Conservation (phyloP, 2,113 vertebrate genomes). For the Orycteropus afer region DNA sequence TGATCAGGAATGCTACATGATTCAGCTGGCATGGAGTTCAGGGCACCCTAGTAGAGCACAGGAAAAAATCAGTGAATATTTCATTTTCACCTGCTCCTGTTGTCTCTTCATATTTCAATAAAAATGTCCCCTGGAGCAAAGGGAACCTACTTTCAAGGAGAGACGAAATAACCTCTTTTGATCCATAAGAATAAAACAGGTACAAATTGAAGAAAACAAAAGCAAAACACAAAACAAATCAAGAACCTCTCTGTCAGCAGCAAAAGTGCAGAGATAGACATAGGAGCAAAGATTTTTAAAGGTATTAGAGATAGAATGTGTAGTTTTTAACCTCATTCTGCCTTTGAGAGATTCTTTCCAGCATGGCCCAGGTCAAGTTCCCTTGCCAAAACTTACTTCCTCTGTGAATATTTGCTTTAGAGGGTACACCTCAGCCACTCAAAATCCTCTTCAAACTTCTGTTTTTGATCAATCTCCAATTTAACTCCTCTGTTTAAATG, state of each 20-base stretch:
- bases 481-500: not conserved
- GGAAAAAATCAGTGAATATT: constrained; percentile 37
- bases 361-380: not conserved
- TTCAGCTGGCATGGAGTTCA: constrained; percentile 68
- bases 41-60: constrained; percentile 18
- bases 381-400: not conserved
- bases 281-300: not conserved
- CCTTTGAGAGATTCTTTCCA: not conserved
- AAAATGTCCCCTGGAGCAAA: constrained; percentile 26
- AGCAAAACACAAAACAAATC: not conserved
- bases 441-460: not conserved
- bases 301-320: not conserved
- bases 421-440: fast-evolving
- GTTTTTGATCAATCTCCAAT: not conserved
- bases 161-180: not conserved
- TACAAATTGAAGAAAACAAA: not conserved
- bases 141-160: constrained; percentile 2
- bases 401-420: not conserved
- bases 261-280: not conserved
- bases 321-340: not conserved
- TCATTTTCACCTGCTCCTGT: constrained; percentile 58
- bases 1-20: constrained; percentile 77
- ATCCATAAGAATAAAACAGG: not conserved
- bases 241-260: not conserved
- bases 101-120: constrained; percentile 33